phyloP scores from a whole-genome alignment of 2,797 vertebrate genomes.

The Borostomias antarcticus region DNA sequence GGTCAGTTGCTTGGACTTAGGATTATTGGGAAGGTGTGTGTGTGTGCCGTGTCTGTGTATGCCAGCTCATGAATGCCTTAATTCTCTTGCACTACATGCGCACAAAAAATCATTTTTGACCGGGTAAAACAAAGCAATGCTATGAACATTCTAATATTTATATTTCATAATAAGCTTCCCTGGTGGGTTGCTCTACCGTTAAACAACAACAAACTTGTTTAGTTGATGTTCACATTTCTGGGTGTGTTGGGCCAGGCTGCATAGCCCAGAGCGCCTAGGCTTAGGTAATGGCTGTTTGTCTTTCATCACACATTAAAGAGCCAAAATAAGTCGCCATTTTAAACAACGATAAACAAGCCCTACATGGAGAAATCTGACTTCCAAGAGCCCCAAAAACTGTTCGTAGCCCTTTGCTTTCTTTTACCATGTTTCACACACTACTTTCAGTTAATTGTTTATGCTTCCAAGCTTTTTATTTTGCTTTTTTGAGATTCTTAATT shows the following conservation, averaged over 20 bases:
- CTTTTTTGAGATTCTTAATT: slow-evolving; percentile 35
- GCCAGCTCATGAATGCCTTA: slow-evolving; percentile 23
- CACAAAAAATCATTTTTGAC: slow-evolving; percentile 11
- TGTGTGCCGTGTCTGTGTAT: slow-evolving; percentile 1
- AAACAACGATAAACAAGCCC: background rate
- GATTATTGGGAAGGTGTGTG: background rate
- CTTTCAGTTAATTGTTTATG: slow-evolving; percentile 35
- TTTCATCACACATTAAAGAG: slow-evolving; percentile 6
- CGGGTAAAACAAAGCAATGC: slow-evolving; percentile 65
- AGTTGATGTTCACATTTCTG: background rate
- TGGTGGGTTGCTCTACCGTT: no score
- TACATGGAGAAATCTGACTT: background rate
- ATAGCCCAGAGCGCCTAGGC: background rate
- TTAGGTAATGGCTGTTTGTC: slow-evolving; percentile 6
- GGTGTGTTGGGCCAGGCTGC: no score
- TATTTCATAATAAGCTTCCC: background rate
- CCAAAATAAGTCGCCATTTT: slow-evolving; percentile 6
- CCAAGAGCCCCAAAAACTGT: slow-evolving; percentile 9
- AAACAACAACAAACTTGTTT: background rate
- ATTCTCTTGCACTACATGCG: slow-evolving; percentile 13
- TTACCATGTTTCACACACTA: slow-evolving; percentile 46
- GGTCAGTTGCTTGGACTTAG: slow-evolving; percentile 1
- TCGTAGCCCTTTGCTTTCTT: slow-evolving; percentile 64
- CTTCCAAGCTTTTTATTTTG: slow-evolving; percentile 14
- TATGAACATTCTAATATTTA: slow-evolving; percentile 6